Percentiles rank a stretch among this genome's conserved stretches.
Conservation (phyloP, 2,888 invertebrate genomes). For the Cyaniris semiargus region DNA sequence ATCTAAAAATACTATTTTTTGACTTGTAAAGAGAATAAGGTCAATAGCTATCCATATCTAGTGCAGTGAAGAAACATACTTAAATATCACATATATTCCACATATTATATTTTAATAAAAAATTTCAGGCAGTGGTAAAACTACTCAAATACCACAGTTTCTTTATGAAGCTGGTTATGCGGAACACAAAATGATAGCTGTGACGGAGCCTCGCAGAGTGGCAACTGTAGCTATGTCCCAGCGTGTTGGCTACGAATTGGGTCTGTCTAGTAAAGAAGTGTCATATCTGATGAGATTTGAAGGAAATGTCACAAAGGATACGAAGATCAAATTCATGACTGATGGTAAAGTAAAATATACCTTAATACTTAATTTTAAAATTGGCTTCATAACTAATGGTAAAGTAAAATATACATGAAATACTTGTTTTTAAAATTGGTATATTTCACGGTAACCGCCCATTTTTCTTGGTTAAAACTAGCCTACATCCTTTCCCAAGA, state of each 20-base stretch:
- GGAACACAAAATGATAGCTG: conserved; percentile 88
- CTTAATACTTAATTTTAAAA: neutral
- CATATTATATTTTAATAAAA: neutral
- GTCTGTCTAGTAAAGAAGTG: conserved; percentile 85
- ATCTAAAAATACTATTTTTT: neutral
- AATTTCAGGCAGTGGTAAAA: conserved; percentile 91
- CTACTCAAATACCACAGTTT: conserved; percentile 99
- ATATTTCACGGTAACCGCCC: neutral
- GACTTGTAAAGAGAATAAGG: too few relatives aligned
- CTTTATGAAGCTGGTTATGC: conserved; percentile 98
- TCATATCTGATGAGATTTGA: conserved; percentile 98
- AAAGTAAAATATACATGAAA: too few relatives aligned
- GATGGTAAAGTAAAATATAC: conserved; percentile 81
- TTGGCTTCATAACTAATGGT: too few relatives aligned
- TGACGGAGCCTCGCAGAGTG: conserved; percentile 98
- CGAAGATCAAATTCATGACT: conserved; percentile 99
- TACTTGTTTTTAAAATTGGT: neutral
- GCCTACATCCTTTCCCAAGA: too few relatives aligned
- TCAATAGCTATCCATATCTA: too few relatives aligned
- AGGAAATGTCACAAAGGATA: conserved; percentile 92
- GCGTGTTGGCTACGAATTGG: conserved; percentile 94
- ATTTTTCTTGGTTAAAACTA: neutral
- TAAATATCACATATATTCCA: too few relatives aligned
- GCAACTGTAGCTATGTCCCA: conserved; percentile 98
- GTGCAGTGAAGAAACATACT: too few relatives aligned